Evolutionary conservation across 2,888 invertebrate species (phyloP), one percentile per base, ranked within the genome.

Genomic region (Zygogramma bicolorata): DNA sequence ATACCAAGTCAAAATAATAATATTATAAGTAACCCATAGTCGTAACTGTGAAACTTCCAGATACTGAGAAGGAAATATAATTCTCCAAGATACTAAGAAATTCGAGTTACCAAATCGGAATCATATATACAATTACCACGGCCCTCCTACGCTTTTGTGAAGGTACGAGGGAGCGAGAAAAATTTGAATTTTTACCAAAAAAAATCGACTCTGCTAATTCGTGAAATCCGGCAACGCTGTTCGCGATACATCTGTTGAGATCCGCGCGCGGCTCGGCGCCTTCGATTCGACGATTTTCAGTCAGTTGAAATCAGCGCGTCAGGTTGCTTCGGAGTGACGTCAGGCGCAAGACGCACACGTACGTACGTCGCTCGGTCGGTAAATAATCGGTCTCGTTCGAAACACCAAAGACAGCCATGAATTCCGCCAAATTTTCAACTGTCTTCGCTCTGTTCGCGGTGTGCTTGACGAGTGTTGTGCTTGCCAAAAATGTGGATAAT

Each of bases 401-500:
- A 46, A 29, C 29, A 25, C 18, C 38, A 38, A 18, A 63, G 10
- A 49, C 15, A 27, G 18, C 27, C 18, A 63, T 46, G 42, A 46
- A 29, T 46, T 63, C 29, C 18, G 18, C 46, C 18, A 27, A 18
- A 46, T 18, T 29, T 10, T 61, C 58, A 10, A 27, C 40, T 58
- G 65, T 20, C 53, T 66, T 13, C 31, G 42, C 63, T 65, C 65
- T 76, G 71, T 67, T 79, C 71, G 74, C 77, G 72, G 72, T 79
- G 80, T 78, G 77, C 71, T 75, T 77, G 61, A 53, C 75, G 70
- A 69, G 81, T 82, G 79, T 78, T 65, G 80, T 80, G 79, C 58
- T 71, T 61, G 78, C 76, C 25, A 81, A 81, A 78, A 81, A 79
- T 80, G 75, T 81, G 79, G 79, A 81, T 78, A 76, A 73, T 70